Conservation (phyloP, 2,888 invertebrate genomes). For the Escarpia spicata region DNA sequence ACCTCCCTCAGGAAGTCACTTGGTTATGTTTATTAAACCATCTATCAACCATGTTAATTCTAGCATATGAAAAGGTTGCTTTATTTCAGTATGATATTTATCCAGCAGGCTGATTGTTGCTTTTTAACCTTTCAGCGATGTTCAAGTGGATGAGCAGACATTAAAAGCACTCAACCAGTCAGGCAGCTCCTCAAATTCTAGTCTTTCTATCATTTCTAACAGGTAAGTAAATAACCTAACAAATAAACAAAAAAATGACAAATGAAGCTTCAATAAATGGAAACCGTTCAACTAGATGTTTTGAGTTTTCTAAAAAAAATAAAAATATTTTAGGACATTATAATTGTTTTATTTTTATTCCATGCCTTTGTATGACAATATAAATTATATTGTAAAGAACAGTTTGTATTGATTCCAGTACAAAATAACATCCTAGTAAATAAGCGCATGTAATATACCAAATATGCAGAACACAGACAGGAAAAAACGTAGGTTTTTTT, state of each 20-base stretch:
- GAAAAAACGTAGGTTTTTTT: background rate
- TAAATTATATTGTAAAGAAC: background rate
- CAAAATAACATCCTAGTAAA: background rate
- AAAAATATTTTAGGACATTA: background rate
- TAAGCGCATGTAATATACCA: background rate
- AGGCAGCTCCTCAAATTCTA: slow-evolving; percentile 79
- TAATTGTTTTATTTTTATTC: background rate
- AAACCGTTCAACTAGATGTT: background rate
- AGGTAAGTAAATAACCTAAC: slow-evolving; percentile 19
- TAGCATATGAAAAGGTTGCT: background rate
- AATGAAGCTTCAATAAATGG: background rate
- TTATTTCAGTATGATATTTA: background rate
- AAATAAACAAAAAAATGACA: background rate
- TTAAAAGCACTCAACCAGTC: slow-evolving; percentile 67
- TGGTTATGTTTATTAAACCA: too few relatives aligned
- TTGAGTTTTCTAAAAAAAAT: background rate
- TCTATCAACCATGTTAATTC: too few relatives aligned
- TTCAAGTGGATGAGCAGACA: slow-evolving; percentile 68
- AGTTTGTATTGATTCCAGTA: background rate
- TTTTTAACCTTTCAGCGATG: slow-evolving; percentile 69
- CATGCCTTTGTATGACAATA: background rate
- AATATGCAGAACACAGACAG: background rate
- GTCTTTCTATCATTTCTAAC: slow-evolving; percentile 69
- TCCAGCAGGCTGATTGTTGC: background rate
- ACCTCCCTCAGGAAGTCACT: background rate